Conservation (phyloP, 64 coral and sea anemone species). For the Stichodactyla helianthus region DNA sequence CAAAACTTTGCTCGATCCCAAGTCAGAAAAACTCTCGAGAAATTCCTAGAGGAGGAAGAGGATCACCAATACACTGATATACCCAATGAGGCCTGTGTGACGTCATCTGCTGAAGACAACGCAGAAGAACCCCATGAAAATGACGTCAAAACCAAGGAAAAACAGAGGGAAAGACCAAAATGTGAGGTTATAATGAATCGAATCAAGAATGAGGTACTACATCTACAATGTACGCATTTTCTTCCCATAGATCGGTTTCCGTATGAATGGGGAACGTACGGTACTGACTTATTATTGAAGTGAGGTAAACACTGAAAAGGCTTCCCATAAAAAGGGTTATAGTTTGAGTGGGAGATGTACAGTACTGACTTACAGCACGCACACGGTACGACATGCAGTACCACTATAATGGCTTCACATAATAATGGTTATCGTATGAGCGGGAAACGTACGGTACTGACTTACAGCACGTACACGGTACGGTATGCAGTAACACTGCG, state of each 20-base stretch:
- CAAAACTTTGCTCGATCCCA: constrained; percentile 16
- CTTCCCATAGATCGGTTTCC: not conserved
- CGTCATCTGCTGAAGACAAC: not conserved
- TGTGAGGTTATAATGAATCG: not conserved
- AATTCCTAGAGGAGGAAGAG: constrained; percentile 18
- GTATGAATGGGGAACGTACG: no score
- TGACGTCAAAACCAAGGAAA: not conserved
- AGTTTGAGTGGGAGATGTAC: no score
- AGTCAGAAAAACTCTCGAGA: constrained; percentile 8
- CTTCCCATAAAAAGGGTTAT: no score
- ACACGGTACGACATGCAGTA: no score
- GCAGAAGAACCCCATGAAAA: not conserved
- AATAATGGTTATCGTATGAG: no score
- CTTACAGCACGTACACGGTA: no score
- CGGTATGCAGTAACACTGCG: no score
- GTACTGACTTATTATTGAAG: no score
- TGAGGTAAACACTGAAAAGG: no score
- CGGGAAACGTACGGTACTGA: no score
- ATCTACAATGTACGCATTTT: not conserved
- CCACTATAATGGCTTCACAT: no score
- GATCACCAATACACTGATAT: not conserved
- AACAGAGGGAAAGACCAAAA: not conserved
- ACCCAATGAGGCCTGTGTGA: constrained; percentile 1
- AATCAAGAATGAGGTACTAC: not conserved
- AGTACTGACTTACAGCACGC: no score